These are phyloP conservation scores for Pipistrellus pygmaeus DNA, from an alignment of 2,797 vertebrate species.

Conservation along the genomic window DNA sequence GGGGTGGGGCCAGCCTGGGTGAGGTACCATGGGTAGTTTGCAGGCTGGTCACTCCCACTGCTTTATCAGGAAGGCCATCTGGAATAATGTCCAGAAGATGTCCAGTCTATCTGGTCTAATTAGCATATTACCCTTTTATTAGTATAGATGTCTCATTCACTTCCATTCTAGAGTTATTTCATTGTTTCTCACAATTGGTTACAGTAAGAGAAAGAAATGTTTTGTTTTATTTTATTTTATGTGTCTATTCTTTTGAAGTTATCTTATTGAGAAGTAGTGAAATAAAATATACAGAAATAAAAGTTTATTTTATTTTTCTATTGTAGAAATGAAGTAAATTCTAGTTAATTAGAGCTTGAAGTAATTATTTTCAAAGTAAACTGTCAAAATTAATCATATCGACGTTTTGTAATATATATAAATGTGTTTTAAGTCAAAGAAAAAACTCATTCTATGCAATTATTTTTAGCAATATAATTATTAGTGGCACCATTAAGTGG, in stretches of 20 bases:
- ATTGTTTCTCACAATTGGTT: background rate
- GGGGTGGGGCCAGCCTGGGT: too few species aligned
- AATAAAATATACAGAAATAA: conserved; percentile 24
- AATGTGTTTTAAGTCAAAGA: conserved; percentile 17
- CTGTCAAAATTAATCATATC: conserved; percentile 39
- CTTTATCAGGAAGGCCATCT: too few species aligned
- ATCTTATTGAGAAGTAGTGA: background rate
- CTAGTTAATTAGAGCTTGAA: background rate
- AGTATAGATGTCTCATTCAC: background rate
- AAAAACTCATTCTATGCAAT: conserved; percentile 38
- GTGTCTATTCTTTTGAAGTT: background rate
- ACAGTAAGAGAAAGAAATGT: conserved; percentile 7
- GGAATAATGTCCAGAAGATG: too few species aligned
- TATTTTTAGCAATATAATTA: conserved; percentile 40
- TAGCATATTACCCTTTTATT: too few species aligned
- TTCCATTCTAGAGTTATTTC: background rate
- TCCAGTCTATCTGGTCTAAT: too few species aligned
- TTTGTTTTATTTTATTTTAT: background rate
- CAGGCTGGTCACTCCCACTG: too few species aligned
- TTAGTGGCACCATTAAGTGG: background rate
- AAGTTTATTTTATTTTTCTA: background rate
- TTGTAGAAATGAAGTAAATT: conserved; percentile 1
- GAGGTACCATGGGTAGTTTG: too few species aligned
- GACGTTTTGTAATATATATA: background rate
- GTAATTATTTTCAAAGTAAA: conserved; percentile 37